Base-by-base conservation (phyloP, 2,797 vertebrate species). In the Hipposideros larvatus region DNA sequence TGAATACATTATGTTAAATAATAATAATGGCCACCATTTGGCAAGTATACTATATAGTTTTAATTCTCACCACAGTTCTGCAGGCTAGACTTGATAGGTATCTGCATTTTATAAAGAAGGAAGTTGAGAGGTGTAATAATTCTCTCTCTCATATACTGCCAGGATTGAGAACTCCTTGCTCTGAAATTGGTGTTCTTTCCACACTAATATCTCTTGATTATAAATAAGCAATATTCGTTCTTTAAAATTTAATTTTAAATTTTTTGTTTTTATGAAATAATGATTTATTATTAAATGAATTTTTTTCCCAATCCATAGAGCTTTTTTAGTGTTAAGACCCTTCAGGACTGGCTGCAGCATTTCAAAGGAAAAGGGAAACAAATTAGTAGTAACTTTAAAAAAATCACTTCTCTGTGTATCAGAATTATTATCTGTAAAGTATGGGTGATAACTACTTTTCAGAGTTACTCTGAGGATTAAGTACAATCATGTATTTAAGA, bases 1-100 rank as follows among this genome's bases (percentile, higher is more conserved):
- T 66, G 41, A 93, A 57, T 90, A 61, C 13, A 61, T 53, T 63
- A 9, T 68, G 51, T 82, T 90, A 92, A 94, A 61, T 94, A 28
- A 14, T 37, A 63, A 37, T 85, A 79, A 74, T 75, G 79, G 55
- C 31, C 46, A 34, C 37, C 53, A 31, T 73, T 77, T 84, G 21
- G n/a, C 48, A 31, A 83, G 63, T 86, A 24, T 5, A 74, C 15
- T 87, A 5, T 63, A 0, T 92, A 48, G 26, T 48, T 90, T 55
- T 74, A 63, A 57, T 92, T 73, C 18, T 94, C 9, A 68, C 41
- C 63, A 14, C 19, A 53, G 15, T 68, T 78, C 43, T 90, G 7
- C 18, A 70, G 28, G 24, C 41, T 87, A 41, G 13, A 34, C 41
- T 53, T 15, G 14, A 48, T 59, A 48, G 55, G 26, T 78, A 46